Evolutionary conservation across 2,113 vertebrate species (phyloP).

Genomic region (Lepidothrix coronata): DNA sequence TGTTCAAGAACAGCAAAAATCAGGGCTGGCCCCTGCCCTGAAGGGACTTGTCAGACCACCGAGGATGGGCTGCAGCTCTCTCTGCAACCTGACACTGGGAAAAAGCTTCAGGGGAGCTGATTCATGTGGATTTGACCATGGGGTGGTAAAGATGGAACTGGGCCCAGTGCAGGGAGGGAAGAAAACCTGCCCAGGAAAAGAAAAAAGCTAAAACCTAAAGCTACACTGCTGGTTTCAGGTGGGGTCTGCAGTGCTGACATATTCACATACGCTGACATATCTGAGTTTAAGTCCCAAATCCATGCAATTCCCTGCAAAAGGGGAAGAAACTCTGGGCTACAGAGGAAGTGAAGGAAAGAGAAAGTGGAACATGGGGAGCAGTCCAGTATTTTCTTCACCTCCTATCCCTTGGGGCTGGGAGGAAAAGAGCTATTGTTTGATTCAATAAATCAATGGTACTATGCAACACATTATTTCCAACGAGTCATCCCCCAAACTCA

Average conservation of each 20-base stretch:
- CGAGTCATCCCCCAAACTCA: not conserved
- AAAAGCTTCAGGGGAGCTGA: not conserved
- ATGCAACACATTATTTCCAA: not conserved
- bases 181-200: not conserved
- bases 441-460: not conserved
- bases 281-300: not conserved
- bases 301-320: not conserved
- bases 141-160: not conserved
- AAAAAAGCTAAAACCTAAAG: not conserved
- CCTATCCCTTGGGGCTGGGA: not conserved
- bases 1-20: not conserved
- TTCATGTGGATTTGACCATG: not conserved
- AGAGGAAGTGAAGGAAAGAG: not conserved
- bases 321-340: not conserved
- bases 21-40: not conserved
- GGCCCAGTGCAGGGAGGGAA: not conserved
- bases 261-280: not conserved
- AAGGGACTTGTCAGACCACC: conserved; percentile 7
- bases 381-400: not conserved
- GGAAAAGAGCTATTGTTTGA: not conserved
- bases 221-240: not conserved
- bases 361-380: not conserved
- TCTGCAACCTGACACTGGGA: not conserved
- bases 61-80: not conserved
- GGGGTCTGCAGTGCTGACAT: not conserved